Evolutionary conservation across 2,113 vertebrate species (phyloP), one percentile per base, ranked within the genome.

Genomic region (Rhagologus leucostigma): DNA sequence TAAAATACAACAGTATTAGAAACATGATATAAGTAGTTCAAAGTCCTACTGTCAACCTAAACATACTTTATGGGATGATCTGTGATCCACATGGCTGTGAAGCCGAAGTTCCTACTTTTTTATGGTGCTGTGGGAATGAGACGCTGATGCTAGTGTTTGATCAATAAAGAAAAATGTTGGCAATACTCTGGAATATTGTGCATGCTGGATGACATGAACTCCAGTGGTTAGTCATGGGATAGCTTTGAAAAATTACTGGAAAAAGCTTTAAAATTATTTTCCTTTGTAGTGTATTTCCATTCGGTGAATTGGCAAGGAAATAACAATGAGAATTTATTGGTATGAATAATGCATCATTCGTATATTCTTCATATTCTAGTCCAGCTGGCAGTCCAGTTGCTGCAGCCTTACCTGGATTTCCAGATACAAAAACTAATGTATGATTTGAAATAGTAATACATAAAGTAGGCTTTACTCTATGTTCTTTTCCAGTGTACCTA

Each of bases 111-210:
- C 39, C 79, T 49, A 29, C 56, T 91, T 92, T 86, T 84, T 88
- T 63, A 30, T 7, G 5, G 73, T 62, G 27, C 35, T 90, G 19
- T 76, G 63, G 67, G 53, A 96, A 96, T 73, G 75, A 92, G 81
- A 91, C 57, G 65, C 77, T 93, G 1, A 81, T 78, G 90, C 77
- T 82, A 95, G 44, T 44, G 24, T 91, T 86, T 92, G 62, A 97
- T 96, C 93, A 94, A 91, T 96, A 92, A 81, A 93, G 80, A 94
- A 92, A 92, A 94, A 94, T 84, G 77, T 93, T 96, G 92, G 95
- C 95, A 93, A 91, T 84, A 68, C 37, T 65, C 70, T 5, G 57
- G 56, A 95, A 95, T 95, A 92, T 37, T 84, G 60, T 83, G 42
- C 68, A 56, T 96, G 89, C 76, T 71, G 82, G 53, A 93, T 95